Evolutionary conservation across 2,113 vertebrate species (phyloP).

Genomic region (Malurus cyaneus): DNA sequence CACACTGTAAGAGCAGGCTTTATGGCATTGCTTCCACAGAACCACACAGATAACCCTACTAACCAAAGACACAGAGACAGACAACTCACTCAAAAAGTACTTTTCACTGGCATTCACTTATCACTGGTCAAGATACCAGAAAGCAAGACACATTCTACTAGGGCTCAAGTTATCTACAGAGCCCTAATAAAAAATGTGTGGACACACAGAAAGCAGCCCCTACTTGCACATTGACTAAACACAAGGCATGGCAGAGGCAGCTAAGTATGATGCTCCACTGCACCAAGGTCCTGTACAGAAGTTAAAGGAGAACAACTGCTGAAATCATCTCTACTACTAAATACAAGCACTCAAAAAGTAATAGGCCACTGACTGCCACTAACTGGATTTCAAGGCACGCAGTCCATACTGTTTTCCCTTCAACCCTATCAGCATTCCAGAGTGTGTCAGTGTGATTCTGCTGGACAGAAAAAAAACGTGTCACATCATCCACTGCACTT

Average conservation of each 20-base stretch:
- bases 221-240: not conserved
- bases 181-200: not conserved
- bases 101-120: not conserved
- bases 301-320: not conserved
- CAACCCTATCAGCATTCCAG: not conserved
- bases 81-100: not conserved
- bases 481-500: not conserved
- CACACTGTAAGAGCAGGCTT: not conserved
- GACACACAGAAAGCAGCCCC: not conserved
- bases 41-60: not conserved
- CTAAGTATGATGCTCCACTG: not conserved
- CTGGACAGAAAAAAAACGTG: not conserved
- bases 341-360: not conserved
- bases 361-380: not conserved
- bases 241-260: not conserved
- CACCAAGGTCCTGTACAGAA: not conserved
- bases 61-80: not conserved
- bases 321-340: not conserved
- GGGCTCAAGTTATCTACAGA: not conserved
- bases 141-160: accelerated
- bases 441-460: not conserved
- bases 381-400: not conserved
- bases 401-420: not conserved
- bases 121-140: accelerated
- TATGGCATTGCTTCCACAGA: not conserved